Percentiles rank a stretch among this genome's conserved stretches.
Conservation (phyloP, 1,140 invertebrate genomes). For the Drosophila fuyamai region DNA sequence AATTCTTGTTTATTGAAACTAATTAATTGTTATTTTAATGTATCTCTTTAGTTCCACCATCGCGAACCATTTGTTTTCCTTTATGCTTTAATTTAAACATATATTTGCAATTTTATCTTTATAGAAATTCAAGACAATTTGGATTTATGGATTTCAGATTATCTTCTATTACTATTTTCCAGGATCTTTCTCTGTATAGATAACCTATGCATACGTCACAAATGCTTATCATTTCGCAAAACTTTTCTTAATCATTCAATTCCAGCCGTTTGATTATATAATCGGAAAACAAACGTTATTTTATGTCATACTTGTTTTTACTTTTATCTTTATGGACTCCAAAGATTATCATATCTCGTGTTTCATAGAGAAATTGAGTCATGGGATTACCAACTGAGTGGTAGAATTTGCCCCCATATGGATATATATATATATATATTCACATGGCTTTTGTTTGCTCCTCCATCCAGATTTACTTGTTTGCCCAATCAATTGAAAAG, state of each 20-base stretch:
- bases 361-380: not conserved
- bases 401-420: no score
- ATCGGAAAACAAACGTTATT: not conserved
- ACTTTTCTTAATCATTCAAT: not conserved
- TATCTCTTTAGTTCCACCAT: no score
- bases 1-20: no score
- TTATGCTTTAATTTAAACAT: no score
- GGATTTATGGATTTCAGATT: not conserved
- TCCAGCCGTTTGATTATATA: not conserved
- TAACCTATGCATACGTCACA: not conserved
- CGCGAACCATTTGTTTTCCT: no score
- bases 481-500: not conserved
- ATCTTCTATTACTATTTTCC: not conserved
- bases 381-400: not conserved
- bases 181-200: not conserved
- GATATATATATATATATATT: not conserved
- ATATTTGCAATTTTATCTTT: no score
- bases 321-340: not conserved
- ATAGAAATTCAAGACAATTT: no score
- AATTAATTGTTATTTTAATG: no score
- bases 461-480: not conserved
- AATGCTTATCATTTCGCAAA: constrained; percentile 1
- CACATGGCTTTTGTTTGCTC: no score
- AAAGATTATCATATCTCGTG: not conserved
- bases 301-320: not conserved